These are phyloP conservation scores for Ormyrus labotus DNA, from an alignment of 2,888 invertebrate genomes.

Conservation along the genomic window DNA sequence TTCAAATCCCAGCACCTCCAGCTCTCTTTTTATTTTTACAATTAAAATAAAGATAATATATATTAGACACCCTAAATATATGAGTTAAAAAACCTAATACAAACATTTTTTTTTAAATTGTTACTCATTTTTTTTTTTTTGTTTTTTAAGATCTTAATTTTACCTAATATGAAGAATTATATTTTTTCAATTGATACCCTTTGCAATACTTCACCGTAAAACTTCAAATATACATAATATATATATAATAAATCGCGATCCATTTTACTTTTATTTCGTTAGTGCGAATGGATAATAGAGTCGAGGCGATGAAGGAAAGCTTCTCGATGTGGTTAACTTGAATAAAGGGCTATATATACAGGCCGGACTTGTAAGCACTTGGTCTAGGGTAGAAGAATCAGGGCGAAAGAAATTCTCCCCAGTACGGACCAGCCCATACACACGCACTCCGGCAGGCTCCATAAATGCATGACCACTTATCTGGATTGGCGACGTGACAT, in stretches of 20 bases:
- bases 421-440: too few species aligned
- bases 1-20: slow-evolving; percentile 74
- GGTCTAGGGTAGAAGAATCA: background rate
- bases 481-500: slow-evolving; percentile 73
- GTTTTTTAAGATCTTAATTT: too few species aligned
- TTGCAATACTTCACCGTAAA: too few species aligned
- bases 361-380: slow-evolving; percentile 5
- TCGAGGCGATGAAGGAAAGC: background rate
- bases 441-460: slow-evolving; percentile 58
- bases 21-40: slow-evolving; percentile 41
- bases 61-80: background rate
- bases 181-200: too few species aligned
- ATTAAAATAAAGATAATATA: background rate
- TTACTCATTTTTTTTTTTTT: background rate
- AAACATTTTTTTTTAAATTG: background rate
- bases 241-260: too few species aligned
- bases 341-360: background rate
- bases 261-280: background rate
- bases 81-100: background rate
- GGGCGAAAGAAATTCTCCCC: background rate
- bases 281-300: background rate
- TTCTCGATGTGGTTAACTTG: background rate
- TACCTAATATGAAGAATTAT: too few species aligned
- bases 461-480: slow-evolving; percentile 76
- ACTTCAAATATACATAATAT: too few species aligned